phyloP scores from a whole-genome alignment of 2,113 vertebrate species.

The Columbina picui region DNA sequence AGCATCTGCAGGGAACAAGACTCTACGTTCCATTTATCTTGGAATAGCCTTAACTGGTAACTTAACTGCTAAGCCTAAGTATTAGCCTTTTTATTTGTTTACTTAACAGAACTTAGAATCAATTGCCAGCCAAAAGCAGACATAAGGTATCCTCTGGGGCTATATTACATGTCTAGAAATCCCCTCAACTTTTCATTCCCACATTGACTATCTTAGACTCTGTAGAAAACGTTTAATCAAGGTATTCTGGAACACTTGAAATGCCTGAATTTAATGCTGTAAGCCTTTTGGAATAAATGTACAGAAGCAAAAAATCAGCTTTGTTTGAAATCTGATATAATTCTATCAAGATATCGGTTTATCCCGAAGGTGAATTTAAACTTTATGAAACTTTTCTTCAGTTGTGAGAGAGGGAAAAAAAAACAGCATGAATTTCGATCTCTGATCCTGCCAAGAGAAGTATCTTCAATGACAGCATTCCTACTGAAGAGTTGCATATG shows the following conservation, averaged over 20 bases:
- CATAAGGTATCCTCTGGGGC: background rate
- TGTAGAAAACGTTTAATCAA: background rate
- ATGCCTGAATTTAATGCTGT: background rate
- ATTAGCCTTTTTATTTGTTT: background rate
- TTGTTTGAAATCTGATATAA: background rate
- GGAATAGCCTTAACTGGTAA: background rate
- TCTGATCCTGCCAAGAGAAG: background rate
- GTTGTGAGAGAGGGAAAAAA: fast-evolving
- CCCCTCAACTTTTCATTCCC: background rate
- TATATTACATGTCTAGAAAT: background rate
- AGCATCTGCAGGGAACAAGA: too few relatives aligned
- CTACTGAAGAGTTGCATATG: background rate
- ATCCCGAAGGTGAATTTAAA: background rate
- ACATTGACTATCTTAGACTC: background rate
- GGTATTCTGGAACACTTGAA: background rate
- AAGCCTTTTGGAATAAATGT: background rate
- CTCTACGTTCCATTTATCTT: background rate
- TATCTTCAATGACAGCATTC: background rate
- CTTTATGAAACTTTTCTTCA: background rate
- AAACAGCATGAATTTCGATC: background rate
- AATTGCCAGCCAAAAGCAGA: background rate
- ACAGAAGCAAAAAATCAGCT: background rate
- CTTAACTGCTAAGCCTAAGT: background rate
- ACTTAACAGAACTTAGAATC: background rate
- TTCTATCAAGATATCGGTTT: background rate